Percentiles rank a stretch among this genome's conserved stretches.
phyloP scores from a whole-genome alignment of 1,140 invertebrate genomes.

The Artemia franciscana region DNA sequence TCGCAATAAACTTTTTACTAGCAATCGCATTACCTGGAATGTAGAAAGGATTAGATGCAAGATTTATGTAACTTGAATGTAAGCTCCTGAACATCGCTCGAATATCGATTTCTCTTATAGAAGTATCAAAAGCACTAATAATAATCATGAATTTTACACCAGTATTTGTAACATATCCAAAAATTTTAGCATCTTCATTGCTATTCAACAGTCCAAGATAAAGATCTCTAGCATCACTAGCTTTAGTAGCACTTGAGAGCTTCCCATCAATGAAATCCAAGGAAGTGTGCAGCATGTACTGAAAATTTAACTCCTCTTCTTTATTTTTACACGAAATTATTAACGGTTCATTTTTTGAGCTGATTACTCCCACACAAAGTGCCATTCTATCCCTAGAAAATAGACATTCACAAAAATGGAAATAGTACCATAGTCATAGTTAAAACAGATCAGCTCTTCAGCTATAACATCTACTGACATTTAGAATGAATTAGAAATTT shows the following conservation, averaged over 20 bases:
- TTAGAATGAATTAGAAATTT: too few species aligned
- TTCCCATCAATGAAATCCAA: slow-evolving; percentile 85
- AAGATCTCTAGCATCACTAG: slow-evolving; percentile 45
- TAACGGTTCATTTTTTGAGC: slow-evolving; percentile 57
- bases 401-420: too few species aligned
- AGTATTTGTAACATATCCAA: slow-evolving; percentile 93
- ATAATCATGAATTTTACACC: slow-evolving; percentile 85
- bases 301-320: slow-evolving; percentile 54
- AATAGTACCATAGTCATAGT: too few species aligned
- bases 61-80: slow-evolving; percentile 70
- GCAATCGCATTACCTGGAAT: slow-evolving; percentile 56
- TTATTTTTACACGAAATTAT: slow-evolving; percentile 53
- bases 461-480: too few species aligned
- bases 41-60: slow-evolving; percentile 85
- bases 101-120: slow-evolving; percentile 78
- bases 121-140: slow-evolving; percentile 66
- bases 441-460: too few species aligned
- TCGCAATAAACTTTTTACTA: slow-evolving; percentile 25
- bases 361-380: neutral
- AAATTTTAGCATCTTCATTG: slow-evolving; percentile 94
- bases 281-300: slow-evolving; percentile 79
- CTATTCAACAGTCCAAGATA: slow-evolving; percentile 78
- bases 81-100: slow-evolving; percentile 70
- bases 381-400: neutral
- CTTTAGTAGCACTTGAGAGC: slow-evolving; percentile 22